These are phyloP conservation scores for Cossypha polioptera DNA, from an alignment of 2,797 vertebrate genomes.

Conservation along the genomic window DNA sequence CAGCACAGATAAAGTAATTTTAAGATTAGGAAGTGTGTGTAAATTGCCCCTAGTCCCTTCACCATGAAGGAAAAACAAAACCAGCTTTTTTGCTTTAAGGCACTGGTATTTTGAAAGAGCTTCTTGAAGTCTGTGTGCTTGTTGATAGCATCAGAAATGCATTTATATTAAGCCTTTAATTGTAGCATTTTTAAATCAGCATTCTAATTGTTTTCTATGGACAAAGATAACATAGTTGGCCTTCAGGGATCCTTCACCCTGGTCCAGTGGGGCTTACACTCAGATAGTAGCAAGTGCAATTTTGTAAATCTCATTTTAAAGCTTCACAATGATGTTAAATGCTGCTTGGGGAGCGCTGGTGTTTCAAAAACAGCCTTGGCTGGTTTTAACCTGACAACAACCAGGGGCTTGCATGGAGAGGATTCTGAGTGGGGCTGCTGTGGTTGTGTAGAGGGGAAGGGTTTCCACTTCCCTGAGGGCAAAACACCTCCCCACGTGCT, in stretches of 20 bases:
- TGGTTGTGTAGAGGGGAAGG: background rate
- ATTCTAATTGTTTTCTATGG: constrained; percentile 12
- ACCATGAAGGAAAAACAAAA: background rate
- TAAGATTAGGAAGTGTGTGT: background rate
- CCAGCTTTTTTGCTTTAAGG: background rate
- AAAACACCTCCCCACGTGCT: background rate
- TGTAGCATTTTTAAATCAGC: background rate
- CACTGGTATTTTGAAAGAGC: background rate
- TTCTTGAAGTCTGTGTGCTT: background rate
- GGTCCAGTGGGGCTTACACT: background rate
- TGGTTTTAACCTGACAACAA: background rate
- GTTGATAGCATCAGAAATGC: background rate
- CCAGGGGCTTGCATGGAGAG: background rate
- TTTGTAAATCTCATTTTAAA: constrained; percentile 9
- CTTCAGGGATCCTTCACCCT: background rate
- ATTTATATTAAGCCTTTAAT: constrained; percentile 30
- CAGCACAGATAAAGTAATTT: background rate
- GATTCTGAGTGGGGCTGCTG: background rate
- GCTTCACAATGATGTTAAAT: background rate
- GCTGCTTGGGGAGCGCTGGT: background rate
- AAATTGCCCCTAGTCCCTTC: background rate
- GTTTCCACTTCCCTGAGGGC: background rate
- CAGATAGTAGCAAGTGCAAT: background rate
- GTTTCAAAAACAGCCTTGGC: background rate
- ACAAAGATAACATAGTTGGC: background rate